Evolutionary conservation across 1,140 invertebrate species (phyloP), one percentile per base, ranked within the genome.

Genomic region (Lepidurus packardi): DNA sequence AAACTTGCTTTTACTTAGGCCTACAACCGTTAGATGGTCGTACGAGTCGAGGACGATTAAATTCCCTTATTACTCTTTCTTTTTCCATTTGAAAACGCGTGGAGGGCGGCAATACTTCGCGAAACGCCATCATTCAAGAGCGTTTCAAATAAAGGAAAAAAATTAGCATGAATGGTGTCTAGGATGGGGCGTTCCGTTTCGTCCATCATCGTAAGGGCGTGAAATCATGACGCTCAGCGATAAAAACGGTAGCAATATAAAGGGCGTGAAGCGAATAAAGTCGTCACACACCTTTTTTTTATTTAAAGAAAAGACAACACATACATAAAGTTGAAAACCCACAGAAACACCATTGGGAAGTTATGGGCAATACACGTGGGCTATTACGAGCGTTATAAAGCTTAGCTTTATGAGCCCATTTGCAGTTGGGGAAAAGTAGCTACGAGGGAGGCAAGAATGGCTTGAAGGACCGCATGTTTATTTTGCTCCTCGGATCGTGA

Each of bases 1-100:
- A 34, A 34, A 34, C 34, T 3, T 9, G 8, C 53, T 65, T 9
- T 11, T 65, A 65, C 53, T 65, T 65, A 65, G 53, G 53, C 53
- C 53, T 65, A 65, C 53, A 65, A 65, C 53, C 53, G 53, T 65
- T 65, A 65, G 53, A 65, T 65, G 53, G 53, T 65, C 53, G 53
- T 21, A 65, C 9, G 53, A 13, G 53, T 65, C 53, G 53, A 34
- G 34, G 34, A 34, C 34, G 34, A 34, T 34, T 34, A 34, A 34
- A 34, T 34, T 34, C 2, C 34, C 34, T 34, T 65, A 65, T 65
- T 13, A 65, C 16, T 16, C 21, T 7, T 21, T 7, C 7, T 65
- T 65, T 16, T 34, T 34, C 34, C 34, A 34, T 34, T 34, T 34
- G 34, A 34, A 34, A 34, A 34, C 34, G 34, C 34, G 34, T 34